Evolutionary conservation across 2,888 invertebrate species (phyloP).

Genomic region (Helobdella robusta): DNA sequence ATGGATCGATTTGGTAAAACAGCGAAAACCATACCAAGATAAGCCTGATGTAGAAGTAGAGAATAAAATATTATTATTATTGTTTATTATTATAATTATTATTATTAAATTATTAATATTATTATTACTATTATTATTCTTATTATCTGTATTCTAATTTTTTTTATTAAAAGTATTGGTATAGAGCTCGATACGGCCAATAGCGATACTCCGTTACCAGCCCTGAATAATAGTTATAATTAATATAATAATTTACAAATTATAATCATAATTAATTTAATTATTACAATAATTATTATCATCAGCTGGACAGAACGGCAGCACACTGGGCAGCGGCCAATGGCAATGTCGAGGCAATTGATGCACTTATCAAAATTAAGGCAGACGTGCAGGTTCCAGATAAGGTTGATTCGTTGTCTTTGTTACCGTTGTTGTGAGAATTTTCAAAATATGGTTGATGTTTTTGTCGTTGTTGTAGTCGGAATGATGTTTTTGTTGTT

Average conservation of each 20-base stretch:
- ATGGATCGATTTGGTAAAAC: too few relatives aligned
- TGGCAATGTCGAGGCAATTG: constrained; percentile 45
- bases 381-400: constrained; percentile 48
- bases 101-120: background rate
- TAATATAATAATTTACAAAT: background rate
- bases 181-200: background rate
- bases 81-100: background rate
- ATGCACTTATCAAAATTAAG: constrained; percentile 44
- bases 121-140: background rate
- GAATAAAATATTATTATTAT: constrained; percentile 3
- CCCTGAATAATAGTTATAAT: background rate
- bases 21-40: too few relatives aligned
- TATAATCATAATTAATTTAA: background rate
- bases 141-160: background rate
- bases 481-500: too few relatives aligned
- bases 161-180: background rate
- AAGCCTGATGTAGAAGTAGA: too few relatives aligned
- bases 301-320: constrained; percentile 48
- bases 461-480: too few relatives aligned
- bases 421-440: too few relatives aligned
- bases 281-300: background rate
- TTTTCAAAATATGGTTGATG: too few relatives aligned
- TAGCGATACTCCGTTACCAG: too few relatives aligned
- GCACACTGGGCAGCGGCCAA: constrained; percentile 50
- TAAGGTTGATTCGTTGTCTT: too few relatives aligned